A percentile compares a stretch with the other conserved stretches of the same genome.
Evolutionary conservation across 2,888 invertebrate species (phyloP).

Genomic region (Caenorhabditis panamensis): DNA sequence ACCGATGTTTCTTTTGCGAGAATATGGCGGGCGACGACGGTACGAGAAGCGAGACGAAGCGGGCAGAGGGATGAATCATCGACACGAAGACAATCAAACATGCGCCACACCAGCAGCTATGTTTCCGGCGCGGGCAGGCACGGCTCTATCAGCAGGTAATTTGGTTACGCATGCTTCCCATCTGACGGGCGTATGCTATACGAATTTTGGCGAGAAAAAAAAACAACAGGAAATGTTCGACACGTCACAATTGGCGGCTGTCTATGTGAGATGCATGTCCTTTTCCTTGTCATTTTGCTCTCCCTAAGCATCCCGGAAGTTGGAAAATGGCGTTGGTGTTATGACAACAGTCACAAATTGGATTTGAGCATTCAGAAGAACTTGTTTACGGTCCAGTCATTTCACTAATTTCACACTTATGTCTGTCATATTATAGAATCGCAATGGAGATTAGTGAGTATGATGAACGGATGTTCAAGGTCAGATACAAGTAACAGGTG

Average conservation of each 20-base stretch:
- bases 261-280: background rate
- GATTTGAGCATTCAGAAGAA: no score
- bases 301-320: no score
- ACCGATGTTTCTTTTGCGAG: constrained; percentile 1
- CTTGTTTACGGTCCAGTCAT: no score
- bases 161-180: background rate
- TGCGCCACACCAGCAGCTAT: background rate
- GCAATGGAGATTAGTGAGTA: no score
- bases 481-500: no score
- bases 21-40: background rate
- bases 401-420: no score
- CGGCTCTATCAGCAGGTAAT: background rate
- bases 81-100: background rate
- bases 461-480: no score
- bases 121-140: background rate
- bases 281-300: no score
- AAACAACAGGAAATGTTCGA: background rate
- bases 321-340: no score
- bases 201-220: constrained; percentile 1
- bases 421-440: no score
- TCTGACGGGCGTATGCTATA: constrained; percentile 1
- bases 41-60: no score
- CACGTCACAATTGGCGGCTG: background rate
- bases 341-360: no score
- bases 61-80: background rate